Evolutionary conservation across 2,888 invertebrate species (phyloP), one percentile per base, ranked within the genome.

Genomic region (Chrysolina americana): DNA sequence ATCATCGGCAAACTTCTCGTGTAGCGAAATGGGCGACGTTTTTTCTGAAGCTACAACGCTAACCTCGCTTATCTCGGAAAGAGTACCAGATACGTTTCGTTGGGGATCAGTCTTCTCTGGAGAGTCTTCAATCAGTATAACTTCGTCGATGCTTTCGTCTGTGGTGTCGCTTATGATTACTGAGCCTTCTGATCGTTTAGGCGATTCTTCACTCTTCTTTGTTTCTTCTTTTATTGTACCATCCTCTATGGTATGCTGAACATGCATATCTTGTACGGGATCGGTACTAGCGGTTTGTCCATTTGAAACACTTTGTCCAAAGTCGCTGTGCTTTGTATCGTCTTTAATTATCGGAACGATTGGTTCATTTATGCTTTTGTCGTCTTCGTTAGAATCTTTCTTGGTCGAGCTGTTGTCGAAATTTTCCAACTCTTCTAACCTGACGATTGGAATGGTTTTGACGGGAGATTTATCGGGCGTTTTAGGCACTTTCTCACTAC

Each of bases 401-500:
- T n/a, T 70, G 36, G 9, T 15, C 36, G 50, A 70, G 65, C 65
- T 53, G 41, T 59, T 66, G 41, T 71, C 71, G 65, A 59, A 65
- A 53, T 66, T 59, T 28, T 71, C 69, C 47, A 70, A 36, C 13
- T 65, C 47, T 47, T 73, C 63, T 48, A 44, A 23, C 36, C 19
- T 69, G 17, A 59, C 68, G 70, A 62, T 47, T 70, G 78, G 74
- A 71, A 75, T 73, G 69, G 76, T 75, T 75, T 66, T 71, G 36
- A 41, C 62, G 50, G 73, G 21, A 66, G 59, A 70, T 69, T 68
- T 68, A 15, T 28, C 59, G n/a, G 28, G 59, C 15, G 13, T 53
- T 68, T 73, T 65, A 80, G 80, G 80, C 79, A 80, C 79, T 79
- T 72, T 56, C 68, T 73, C 53, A 68, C 68, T 68, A 68, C 15